Base-by-base conservation (phyloP, 2,888 invertebrate genomes). In the Cerceris rybyensis region DNA sequence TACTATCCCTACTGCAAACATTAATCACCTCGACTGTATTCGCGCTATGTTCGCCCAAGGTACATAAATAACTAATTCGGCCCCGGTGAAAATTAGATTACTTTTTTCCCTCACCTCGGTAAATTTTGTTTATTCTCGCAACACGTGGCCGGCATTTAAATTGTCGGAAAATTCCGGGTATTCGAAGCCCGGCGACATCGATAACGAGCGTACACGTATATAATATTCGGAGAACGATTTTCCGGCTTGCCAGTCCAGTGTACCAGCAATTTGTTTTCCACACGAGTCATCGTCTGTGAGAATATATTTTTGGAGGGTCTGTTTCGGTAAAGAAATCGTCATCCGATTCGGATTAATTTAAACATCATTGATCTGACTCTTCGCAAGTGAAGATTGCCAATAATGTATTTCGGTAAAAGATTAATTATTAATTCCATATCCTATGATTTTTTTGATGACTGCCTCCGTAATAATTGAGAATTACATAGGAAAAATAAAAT, bases 321-420 rank as follows among this genome's bases (percentile, higher is more conserved):
- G 74, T 61, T 72, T 17, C 72, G 60, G 65, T 70, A 60, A 64
- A 54, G 70, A 75, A 66, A 66, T 63, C 41, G 50, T 66, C 54
- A 68, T 65, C 71, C 70, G 64, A 80, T 81, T 66, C 52, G 73
- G 81, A 81, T 81, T 81, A 81, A 81, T 81, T 81, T 74, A 78
- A 81, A 64, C 64, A 65, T 60, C 65, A 60, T 46, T 61, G 59
- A 14, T 43, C 42, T 28, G 28, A 28, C 28, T 28, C 28, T 28
- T 28, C 4, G 28, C 28, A 28, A 28, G 2, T 2, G 28, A 2
- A 28, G 28, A 28, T 28, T 28, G 28, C 28, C 2, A 28, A 28
- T 28, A 28, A 28, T 28, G 28, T 4, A 28, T 28, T 28, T 28
- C 28, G 28, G 28, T 28, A 2, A 28, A 28, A 28, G 28, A n/a